Base-by-base conservation (phyloP, 64 coral and sea anemone genomes). In the Dendronephthya gigantea region DNA sequence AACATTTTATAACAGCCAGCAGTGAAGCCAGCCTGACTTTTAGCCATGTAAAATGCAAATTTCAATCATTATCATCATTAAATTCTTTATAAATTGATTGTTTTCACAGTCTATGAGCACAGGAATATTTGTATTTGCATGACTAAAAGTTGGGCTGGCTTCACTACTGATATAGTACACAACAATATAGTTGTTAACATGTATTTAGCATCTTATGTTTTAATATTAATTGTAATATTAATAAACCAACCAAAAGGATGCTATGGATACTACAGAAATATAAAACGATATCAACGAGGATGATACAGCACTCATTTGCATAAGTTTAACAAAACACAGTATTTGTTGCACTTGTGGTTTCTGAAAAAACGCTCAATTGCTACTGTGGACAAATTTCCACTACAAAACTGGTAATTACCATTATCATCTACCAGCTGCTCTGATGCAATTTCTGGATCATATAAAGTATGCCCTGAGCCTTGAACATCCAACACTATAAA, bases 371-470 rank as follows among this genome's bases (percentile, higher is more conserved):
- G 82, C 7, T 83, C 82, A 48, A 90, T 90, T 31, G 88, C 83
- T 38, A 90, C 30, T 9, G 66, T 50, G 9, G 66, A 85, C 40
- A 85, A 68, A 75, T 90, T 90, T 36, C 82, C 82, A 81, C 58
- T 70, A 81, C 88, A 90, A 37, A 84, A 69, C 32, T 84, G 62
- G 16, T 90, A 58, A 29, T 47, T 28, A 28, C 39, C 83, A 35
- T 84, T 83, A 39, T 32, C 37, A 84, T 84, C 88, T 69, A 69
- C 27, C 1, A 84, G 82, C 2, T 84, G 62, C 9, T 79, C 35
- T 28, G 82, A 90, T 84, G 88, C 59, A 27, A 90, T 85, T 90
- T 90, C 83, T 33, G 88, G 88, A 48, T 90, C 88, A 38, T 84
- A 90, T 41, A 90, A 85, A 1, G 47, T 43, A 85, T 85, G 85